Conservation (phyloP, 2,113 vertebrate genomes). For the Nibea albiflora region DNA sequence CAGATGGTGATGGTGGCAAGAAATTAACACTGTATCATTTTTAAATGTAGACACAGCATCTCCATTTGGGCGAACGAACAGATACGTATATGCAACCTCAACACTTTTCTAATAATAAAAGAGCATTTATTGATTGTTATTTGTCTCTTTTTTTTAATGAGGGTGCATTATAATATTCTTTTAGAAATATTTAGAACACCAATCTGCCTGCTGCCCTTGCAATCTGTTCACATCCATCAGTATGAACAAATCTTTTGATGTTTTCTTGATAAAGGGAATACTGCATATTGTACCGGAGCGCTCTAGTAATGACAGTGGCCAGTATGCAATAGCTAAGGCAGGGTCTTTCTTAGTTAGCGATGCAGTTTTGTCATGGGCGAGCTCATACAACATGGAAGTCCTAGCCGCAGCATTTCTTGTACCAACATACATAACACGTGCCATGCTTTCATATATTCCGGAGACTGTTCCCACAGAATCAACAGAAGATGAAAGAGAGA, state of each 20-base stretch:
- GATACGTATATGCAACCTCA: slow-evolving; percentile 19
- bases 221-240: slow-evolving; percentile 27
- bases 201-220: background rate
- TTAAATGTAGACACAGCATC: slow-evolving; percentile 53
- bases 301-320: slow-evolving; percentile 7
- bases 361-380: slow-evolving; percentile 5
- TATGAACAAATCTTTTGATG: slow-evolving; percentile 27
- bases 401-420: background rate
- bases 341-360: slow-evolving; percentile 30
- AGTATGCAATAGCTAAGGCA: background rate
- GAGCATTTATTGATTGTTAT: slow-evolving; percentile 1
- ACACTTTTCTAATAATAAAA: slow-evolving; percentile 19
- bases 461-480: background rate
- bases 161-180: slow-evolving; percentile 28
- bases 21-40: slow-evolving; percentile 66
- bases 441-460: background rate
- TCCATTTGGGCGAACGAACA: slow-evolving; percentile 29
- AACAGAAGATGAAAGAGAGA: background rate
- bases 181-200: slow-evolving; percentile 32
- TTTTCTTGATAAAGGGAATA: slow-evolving; percentile 25
- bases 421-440: background rate
- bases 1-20: slow-evolving; percentile 72
- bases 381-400: background rate
- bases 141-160: background rate
- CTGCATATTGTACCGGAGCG: background rate